phyloP scores from a whole-genome alignment of 2,113 vertebrate species.

The Menura novaehollandiae region DNA sequence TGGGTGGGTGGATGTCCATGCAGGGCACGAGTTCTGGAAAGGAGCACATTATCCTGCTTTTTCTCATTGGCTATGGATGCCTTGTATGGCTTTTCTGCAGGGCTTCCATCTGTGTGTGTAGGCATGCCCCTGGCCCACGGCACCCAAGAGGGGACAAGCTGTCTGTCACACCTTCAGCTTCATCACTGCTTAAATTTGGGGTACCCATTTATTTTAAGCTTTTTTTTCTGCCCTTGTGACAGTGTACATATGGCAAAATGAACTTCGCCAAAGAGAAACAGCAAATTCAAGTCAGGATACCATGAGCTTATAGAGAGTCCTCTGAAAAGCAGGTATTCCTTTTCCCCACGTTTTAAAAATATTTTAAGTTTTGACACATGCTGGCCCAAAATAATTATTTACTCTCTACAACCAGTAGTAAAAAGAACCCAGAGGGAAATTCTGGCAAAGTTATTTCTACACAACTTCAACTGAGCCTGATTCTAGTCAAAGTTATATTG shows the following conservation, averaged over 20 bases:
- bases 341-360: slow-evolving; percentile 7
- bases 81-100: neutral
- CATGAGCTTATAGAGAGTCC: neutral
- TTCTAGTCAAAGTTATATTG: slow-evolving; percentile 11
- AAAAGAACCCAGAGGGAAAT: slow-evolving; percentile 33
- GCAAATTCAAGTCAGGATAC: neutral
- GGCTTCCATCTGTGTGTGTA: neutral
- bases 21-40: neutral
- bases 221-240: neutral
- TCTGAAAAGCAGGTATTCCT: slow-evolving; percentile 14
- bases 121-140: neutral
- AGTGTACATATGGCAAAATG: neutral
- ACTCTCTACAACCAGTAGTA: slow-evolving; percentile 28
- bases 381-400: slow-evolving; percentile 61
- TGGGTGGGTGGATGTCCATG: neutral
- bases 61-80: fast-evolving
- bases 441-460: slow-evolving; percentile 14
- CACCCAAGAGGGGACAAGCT: neutral
- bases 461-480: slow-evolving; percentile 29
- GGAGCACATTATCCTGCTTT: neutral
- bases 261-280: neutral
- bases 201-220: neutral
- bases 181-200: neutral
- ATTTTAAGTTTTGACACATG: slow-evolving; percentile 19
- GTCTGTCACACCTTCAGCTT: neutral